Percentiles rank a stretch among this genome's conserved stretches.
Evolutionary conservation across 2,888 invertebrate species (phyloP).

Genomic region (Apamea epomidion): DNA sequence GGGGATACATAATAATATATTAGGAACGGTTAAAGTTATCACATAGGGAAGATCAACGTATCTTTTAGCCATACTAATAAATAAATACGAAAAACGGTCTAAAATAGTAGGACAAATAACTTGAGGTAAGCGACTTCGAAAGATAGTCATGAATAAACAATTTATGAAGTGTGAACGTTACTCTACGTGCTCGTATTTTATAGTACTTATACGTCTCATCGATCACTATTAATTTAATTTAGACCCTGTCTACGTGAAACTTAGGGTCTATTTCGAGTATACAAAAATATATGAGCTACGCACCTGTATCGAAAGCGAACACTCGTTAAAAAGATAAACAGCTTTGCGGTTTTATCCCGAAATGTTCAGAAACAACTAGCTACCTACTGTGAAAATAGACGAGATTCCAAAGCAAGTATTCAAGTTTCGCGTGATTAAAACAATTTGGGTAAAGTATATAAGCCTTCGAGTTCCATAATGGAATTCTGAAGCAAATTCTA

Average conservation of each 20-base stretch:
- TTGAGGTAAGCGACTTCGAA: conserved; percentile 35
- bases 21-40: conserved; percentile 11
- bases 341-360: conserved; percentile 68
- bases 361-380: conserved; percentile 51
- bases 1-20: background rate
- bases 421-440: conserved; percentile 58
- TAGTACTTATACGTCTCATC: conserved; percentile 44
- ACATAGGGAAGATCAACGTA: background rate
- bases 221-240: conserved; percentile 63
- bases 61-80: background rate
- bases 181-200: conserved; percentile 55
- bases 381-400: conserved; percentile 51
- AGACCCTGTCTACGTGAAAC: conserved; percentile 38
- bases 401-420: conserved; percentile 57
- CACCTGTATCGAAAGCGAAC: conserved; percentile 47
- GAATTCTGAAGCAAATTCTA: conserved; percentile 26
- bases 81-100: background rate
- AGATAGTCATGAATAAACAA: conserved; percentile 51
- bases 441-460: conserved; percentile 38
- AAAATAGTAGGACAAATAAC: conserved; percentile 27
- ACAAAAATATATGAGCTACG: conserved; percentile 52
- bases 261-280: conserved; percentile 32
- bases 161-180: conserved; percentile 52
- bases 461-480: conserved; percentile 15
- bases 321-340: conserved; percentile 72